Base-by-base conservation (phyloP, 2,888 invertebrate species). In the Melanostoma scalare region DNA sequence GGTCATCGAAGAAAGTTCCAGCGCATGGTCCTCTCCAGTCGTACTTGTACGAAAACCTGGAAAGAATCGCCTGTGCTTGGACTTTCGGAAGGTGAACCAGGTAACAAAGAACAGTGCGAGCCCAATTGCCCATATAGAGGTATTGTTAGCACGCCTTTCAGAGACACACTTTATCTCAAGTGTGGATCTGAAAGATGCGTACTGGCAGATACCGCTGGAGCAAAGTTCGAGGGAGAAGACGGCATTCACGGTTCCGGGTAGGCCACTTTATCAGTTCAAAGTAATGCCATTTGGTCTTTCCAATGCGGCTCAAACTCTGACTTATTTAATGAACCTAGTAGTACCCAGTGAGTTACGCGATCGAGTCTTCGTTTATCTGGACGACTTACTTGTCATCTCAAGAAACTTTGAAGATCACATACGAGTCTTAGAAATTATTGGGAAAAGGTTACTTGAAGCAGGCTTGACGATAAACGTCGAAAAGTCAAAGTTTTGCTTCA, bases 1-100 rank as follows among this genome's bases (percentile, higher is more conserved):
- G 3, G 86, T 89, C 0, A 86, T 89, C 0, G 88, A 89, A 40
- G 85, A 84, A 10, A 88, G 87, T 2, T 71, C 80, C 0, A 88
- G 88, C 35, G 73, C 86, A 1, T 89, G 89, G 89, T 85, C 85
- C 8, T 87, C 86, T 5, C 87, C 88, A 2, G 85, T 87, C 1
- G 86, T 87, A 0, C 6, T 35, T 8, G 55, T 55, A 6, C 36
- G 55, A 36, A 55, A 55, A 36, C 55, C 36, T 3, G 55, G 55
- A 2, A 55, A 55, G 6, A 55, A 55, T 20, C 55, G 33, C 4
- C 9, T 52, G 33, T 52, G 52, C 33, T 6, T 52, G 52, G 52
- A 31, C 38, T 50, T 30, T 38, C 35, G 63, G 31, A 63, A 63
- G n/a, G 63, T 50, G 6, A 65, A 52, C n/a, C 31, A 9, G n/a